Evolutionary conservation across 2,113 vertebrate genomes (phyloP).

Genomic region (Pristiophorus japonicus): DNA sequence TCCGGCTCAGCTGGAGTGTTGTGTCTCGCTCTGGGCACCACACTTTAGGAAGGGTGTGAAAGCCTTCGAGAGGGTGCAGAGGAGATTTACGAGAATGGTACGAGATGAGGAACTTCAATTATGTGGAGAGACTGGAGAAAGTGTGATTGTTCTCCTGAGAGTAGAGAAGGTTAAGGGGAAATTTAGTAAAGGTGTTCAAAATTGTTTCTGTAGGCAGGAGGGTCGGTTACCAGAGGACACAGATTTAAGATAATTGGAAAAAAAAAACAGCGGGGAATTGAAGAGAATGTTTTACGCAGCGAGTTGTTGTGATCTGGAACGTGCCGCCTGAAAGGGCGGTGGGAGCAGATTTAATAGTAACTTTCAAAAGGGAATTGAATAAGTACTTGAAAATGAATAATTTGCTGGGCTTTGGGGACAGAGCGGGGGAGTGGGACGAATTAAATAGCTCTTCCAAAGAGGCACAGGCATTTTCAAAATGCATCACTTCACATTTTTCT

Average conservation of each 20-base stretch:
- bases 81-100: background rate
- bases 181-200: background rate
- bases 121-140: background rate
- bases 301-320: background rate
- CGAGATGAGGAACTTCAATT: background rate
- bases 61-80: background rate
- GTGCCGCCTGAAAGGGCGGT: background rate
- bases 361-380: background rate
- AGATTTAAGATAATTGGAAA: background rate
- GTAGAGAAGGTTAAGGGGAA: background rate
- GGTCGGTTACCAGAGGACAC: background rate
- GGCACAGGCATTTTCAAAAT: background rate
- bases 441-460: background rate
- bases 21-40: background rate
- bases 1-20: background rate
- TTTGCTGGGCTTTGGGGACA: background rate
- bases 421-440: background rate
- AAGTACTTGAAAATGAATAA: background rate
- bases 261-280: background rate
- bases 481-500: background rate
- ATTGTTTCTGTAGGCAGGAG: background rate
- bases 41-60: background rate
- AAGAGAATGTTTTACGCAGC: background rate
- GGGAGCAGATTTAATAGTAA: background rate
- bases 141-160: background rate